Conservation (phyloP, 2,888 invertebrate species). For the Pristionchus maxplancki region DNA sequence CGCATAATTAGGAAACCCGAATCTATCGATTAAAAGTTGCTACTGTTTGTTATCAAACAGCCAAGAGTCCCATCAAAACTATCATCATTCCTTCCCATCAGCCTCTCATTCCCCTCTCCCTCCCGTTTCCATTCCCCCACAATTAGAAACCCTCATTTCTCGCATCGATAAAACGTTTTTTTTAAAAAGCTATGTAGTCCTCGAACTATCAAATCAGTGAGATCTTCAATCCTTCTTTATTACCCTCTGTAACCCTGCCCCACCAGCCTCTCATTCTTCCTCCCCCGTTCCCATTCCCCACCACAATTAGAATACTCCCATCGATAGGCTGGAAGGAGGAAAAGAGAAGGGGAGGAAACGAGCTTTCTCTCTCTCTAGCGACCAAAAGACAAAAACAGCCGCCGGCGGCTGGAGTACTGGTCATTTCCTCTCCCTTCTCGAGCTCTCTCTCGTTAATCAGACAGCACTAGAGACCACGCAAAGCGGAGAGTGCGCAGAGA, state of each 20-base stretch:
- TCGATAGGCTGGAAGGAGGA: slow-evolving; percentile 16
- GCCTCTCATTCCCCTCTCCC: too few species aligned
- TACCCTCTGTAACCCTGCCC: background rate
- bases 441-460: background rate
- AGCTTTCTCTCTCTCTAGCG: too few species aligned
- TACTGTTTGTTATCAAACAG: too few species aligned
- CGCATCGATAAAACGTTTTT: too few species aligned
- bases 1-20: too few species aligned
- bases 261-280: background rate
- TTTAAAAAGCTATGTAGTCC: too few species aligned
- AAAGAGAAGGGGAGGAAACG: background rate
- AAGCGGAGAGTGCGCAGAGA: background rate
- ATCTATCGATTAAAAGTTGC: too few species aligned
- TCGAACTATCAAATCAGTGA: background rate
- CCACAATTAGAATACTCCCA: background rate
- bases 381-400: background rate
- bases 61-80: too few species aligned
- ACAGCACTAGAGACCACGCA: background rate
- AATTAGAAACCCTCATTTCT: too few species aligned
- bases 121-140: too few species aligned
- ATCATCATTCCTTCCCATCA: too few species aligned
- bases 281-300: slow-evolving; percentile 26
- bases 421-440: background rate
- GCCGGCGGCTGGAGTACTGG: background rate
- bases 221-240: background rate